Conservation (phyloP, 2,888 invertebrate genomes). For the Hyles lineata region DNA sequence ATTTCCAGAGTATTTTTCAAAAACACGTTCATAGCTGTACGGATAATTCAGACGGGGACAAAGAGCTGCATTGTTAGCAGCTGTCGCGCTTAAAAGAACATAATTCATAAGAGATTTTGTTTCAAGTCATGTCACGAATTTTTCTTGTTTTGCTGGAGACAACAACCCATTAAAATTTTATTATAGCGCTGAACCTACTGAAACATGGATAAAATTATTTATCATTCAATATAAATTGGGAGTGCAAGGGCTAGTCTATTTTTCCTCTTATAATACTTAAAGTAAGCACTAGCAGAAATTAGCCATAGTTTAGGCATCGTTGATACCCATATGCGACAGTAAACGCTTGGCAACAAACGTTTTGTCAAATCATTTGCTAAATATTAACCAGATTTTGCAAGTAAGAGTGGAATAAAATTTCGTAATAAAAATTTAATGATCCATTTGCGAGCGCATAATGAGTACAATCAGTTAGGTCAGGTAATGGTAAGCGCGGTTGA, state of each 20-base stretch:
- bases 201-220: not conserved
- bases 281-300: too few species aligned
- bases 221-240: too few species aligned
- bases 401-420: not conserved
- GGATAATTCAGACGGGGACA: slow-evolving; percentile 55
- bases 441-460: too few species aligned
- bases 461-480: too few species aligned
- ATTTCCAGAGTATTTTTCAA: slow-evolving; percentile 29
- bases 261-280: too few species aligned
- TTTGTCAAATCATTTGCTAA: too few species aligned
- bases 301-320: too few species aligned
- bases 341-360: too few species aligned
- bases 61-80: slow-evolving; percentile 72
- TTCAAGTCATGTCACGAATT: slow-evolving; percentile 58
- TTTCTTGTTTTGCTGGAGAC: slow-evolving; percentile 29
- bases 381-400: too few species aligned
- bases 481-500: too few species aligned
- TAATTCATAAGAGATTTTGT: slow-evolving; percentile 72
- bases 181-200: not conserved
- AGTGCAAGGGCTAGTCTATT: too few species aligned
- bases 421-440: slow-evolving; percentile 12
- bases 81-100: slow-evolving; percentile 68
- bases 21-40: slow-evolving; percentile 43
- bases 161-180: slow-evolving; percentile 37
- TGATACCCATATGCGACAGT: too few species aligned